These are phyloP conservation scores for Agonopterix alstromeriana DNA, from an alignment of 2,888 invertebrate species.

Conservation along the genomic window DNA sequence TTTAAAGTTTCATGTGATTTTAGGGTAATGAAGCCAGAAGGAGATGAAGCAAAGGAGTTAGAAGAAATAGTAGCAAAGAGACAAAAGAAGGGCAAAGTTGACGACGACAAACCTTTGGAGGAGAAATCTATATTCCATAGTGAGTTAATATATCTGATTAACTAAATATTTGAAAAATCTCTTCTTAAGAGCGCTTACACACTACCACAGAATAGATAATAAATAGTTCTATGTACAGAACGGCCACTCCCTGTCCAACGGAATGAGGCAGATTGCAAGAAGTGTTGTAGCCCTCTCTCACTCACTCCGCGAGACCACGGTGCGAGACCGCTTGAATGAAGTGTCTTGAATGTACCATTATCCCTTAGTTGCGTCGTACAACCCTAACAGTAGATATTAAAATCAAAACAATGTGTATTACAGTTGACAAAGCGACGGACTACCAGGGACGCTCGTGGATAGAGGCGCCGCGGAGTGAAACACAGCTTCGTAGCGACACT, in stretches of 20 bases:
- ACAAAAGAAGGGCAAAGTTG: conserved; percentile 91
- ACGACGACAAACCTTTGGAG: conserved; percentile 94
- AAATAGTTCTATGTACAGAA: no score
- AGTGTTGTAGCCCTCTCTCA: no score
- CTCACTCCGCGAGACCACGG: no score
- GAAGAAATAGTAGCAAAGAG: conserved; percentile 96
- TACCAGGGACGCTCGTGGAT: conserved; percentile 98
- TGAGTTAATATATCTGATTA: conserved; percentile 57
- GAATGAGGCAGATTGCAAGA: no score
- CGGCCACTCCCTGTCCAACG: no score
- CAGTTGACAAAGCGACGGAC: conserved; percentile 94
- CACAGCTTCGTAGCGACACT: conserved; percentile 75
- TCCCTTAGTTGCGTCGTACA: no score
- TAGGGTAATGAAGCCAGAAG: conserved; percentile 90
- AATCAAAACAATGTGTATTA: conserved; percentile 15
- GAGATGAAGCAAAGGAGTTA: conserved; percentile 94
- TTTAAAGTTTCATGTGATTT: conserved; percentile 3
- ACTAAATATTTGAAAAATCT: no score
- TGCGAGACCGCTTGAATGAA: no score
- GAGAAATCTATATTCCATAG: conserved; percentile 97
- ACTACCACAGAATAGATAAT: no score
- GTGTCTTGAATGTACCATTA: no score
- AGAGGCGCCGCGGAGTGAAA: conserved; percentile 89
- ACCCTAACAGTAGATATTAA: no score
- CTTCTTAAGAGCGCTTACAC: no score